phyloP scores from a whole-genome alignment of 1,140 invertebrate species.

The Magallana gigas region DNA sequence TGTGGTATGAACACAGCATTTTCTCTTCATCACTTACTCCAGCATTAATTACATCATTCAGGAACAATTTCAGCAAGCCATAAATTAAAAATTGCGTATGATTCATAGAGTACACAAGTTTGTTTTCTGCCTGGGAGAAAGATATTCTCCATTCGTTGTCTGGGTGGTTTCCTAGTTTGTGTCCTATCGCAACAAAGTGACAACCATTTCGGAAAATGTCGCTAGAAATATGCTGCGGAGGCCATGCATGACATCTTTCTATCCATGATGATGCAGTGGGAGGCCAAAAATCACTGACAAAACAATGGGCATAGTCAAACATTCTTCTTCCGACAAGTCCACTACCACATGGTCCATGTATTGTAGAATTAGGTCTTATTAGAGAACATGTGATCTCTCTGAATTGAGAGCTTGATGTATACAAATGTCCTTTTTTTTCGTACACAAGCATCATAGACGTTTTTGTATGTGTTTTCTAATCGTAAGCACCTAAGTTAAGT shows the following conservation, averaged over 20 bases:
- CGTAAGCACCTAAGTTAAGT: not conserved
- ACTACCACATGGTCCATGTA: conserved; percentile 41
- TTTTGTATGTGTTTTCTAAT: too few relatives aligned
- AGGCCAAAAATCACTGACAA: conserved; percentile 42
- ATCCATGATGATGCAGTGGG: conserved; percentile 13
- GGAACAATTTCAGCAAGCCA: conserved; percentile 42
- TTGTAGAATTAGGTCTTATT: not conserved
- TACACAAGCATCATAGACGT: not conserved
- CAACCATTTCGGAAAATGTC: conserved; percentile 43
- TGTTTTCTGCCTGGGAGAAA: conserved; percentile 47
- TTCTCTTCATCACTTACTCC: not conserved
- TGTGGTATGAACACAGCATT: conserved; percentile 46
- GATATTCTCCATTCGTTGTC: conserved; percentile 51
- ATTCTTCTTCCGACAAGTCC: not conserved
- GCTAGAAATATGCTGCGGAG: not conserved
- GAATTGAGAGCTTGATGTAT: not conserved
- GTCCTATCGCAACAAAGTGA: conserved; percentile 44
- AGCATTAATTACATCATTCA: conserved; percentile 31
- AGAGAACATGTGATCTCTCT: not conserved
- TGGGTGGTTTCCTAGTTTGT: not conserved
- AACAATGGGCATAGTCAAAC: conserved; percentile 12
- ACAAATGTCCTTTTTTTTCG: not conserved
- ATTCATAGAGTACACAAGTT: conserved; percentile 34
- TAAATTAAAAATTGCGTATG: conserved; percentile 46
- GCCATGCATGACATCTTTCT: conserved; percentile 23